phyloP scores from a whole-genome alignment of 1,140 invertebrate species.

The Xylocopa sonorina region DNA sequence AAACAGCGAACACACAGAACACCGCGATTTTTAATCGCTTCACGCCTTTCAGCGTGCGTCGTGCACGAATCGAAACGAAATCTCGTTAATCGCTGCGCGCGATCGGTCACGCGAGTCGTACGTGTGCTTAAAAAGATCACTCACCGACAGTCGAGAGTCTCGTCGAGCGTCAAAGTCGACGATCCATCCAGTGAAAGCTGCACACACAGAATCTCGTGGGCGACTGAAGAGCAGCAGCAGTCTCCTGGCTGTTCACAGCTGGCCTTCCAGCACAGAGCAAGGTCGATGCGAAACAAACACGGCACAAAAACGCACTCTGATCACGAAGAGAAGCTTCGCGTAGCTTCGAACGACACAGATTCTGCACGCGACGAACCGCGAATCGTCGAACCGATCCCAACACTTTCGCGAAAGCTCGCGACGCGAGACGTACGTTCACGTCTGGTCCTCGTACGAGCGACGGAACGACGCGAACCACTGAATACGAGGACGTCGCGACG shows the following conservation, averaged over 20 bases:
- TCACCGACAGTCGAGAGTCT: slow-evolving; percentile 30
- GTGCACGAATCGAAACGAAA: no score
- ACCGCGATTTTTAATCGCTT: not conserved
- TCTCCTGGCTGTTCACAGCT: no score
- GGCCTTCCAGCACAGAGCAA: no score
- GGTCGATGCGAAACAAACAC: no score
- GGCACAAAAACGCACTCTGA: no score
- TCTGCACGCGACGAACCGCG: no score
- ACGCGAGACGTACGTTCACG: no score
- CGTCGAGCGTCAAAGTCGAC: slow-evolving; percentile 24
- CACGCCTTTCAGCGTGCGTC: not conserved
- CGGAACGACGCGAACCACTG: slow-evolving; percentile 22
- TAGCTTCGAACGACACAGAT: no score
- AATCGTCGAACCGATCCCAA: no score
- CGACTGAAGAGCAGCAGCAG: not conserved
- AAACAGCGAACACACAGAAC: no score
- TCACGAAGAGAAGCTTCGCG: no score
- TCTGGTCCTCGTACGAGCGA: slow-evolving; percentile 20
- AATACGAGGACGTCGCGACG: slow-evolving; percentile 68
- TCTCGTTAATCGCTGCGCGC: not conserved
- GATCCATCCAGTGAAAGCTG: slow-evolving; percentile 35
- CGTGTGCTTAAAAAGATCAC: slow-evolving; percentile 22
- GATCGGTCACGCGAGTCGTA: not conserved
- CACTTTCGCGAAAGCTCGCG: no score
- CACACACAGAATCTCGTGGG: slow-evolving; percentile 2